These are phyloP conservation scores for Malthinus flaveolus DNA, from an alignment of 2,888 invertebrate species.

Conservation along the genomic window DNA sequence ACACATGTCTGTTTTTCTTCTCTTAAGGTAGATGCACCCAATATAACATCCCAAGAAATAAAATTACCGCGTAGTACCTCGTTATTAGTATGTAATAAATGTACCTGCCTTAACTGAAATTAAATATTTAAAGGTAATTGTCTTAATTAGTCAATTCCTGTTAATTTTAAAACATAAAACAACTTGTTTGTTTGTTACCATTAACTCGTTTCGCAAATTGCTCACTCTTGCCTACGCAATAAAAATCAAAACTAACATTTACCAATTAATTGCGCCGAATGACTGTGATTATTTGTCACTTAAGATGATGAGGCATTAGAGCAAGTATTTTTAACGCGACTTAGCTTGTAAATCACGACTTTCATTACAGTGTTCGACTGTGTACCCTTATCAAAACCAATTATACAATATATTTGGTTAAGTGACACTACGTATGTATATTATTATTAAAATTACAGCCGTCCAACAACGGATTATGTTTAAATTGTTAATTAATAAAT, in stretches of 20 bases:
- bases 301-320: constrained; percentile 51
- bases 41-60: too few species aligned
- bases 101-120: background rate
- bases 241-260: constrained; percentile 53
- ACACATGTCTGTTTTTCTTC: too few species aligned
- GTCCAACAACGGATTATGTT: constrained; percentile 50
- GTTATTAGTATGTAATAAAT: background rate
- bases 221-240: constrained; percentile 36
- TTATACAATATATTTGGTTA: constrained; percentile 55
- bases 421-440: constrained; percentile 51
- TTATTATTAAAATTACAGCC: constrained; percentile 54
- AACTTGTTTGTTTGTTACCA: constrained; percentile 1
- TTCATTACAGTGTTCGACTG: constrained; percentile 37
- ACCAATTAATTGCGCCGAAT: constrained; percentile 54
- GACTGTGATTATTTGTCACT: constrained; percentile 56
- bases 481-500: constrained; percentile 55
- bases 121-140: background rate
- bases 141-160: constrained; percentile 20
- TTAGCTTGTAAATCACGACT: constrained; percentile 22
- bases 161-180: constrained; percentile 13
- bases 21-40: too few species aligned
- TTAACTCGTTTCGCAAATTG: constrained; percentile 24
- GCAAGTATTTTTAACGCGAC: constrained; percentile 31
- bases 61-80: too few species aligned
- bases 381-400: constrained; percentile 56